A percentile compares a stretch with the other conserved stretches of the same genome.
Conservation (phyloP, 2,797 vertebrate species). For the Crypturellus tataupa region DNA sequence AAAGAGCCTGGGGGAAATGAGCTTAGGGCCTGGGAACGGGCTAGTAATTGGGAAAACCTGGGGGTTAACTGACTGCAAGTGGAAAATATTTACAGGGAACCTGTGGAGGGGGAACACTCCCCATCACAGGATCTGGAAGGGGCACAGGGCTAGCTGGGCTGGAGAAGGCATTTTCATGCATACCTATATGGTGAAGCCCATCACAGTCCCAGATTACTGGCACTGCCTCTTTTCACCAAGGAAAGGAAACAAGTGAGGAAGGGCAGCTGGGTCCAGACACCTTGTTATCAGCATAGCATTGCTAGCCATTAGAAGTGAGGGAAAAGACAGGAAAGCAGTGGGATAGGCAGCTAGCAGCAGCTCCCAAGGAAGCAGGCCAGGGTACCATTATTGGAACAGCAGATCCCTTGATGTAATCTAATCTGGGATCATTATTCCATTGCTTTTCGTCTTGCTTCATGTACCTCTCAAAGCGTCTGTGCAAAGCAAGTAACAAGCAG, state of each 20-base stretch:
- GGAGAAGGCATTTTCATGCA: neutral
- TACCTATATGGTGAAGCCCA: accelerated
- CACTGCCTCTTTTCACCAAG: neutral
- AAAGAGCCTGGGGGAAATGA: neutral
- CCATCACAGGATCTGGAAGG: neutral
- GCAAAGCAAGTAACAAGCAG: neutral
- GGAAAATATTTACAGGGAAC: neutral
- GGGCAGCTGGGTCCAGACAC: neutral
- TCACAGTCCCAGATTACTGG: neutral
- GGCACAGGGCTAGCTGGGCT: accelerated
- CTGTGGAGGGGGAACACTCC: neutral
- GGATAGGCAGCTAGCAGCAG: neutral
- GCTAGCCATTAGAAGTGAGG: neutral
- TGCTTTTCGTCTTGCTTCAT: neutral
- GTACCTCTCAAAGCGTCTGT: neutral
- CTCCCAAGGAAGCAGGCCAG: neutral
- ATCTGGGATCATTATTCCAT: neutral
- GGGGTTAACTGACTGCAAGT: neutral
- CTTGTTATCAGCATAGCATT: neutral
- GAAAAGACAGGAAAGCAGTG: neutral
- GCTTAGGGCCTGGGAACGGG: neutral
- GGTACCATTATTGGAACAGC: neutral
- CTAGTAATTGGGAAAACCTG: neutral
- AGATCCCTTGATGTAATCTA: neutral
- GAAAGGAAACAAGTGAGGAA: neutral